Evolutionary conservation across 2,113 vertebrate species (phyloP), one percentile per base, ranked within the genome.

Genomic region (Chaenogobius annularis): DNA sequence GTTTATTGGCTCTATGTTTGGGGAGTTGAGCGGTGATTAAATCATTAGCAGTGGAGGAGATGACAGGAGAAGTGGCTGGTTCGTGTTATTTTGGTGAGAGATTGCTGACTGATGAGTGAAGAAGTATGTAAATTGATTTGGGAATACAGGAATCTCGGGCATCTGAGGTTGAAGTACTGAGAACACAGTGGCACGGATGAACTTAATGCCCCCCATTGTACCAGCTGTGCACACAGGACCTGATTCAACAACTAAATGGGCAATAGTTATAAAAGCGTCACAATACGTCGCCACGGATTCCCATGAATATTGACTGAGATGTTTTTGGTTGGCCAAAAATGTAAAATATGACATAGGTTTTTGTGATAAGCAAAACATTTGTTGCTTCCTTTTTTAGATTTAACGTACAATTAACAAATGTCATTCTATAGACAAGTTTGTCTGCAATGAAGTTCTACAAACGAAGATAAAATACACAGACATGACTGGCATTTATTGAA

Each of bases 81-180:
- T 54, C 26, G 66, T 75, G 61, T 66, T 78, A 52, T 85, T 71
- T 75, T 69, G 69, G 67, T 75, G 17, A 37, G 63, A 47, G 67
- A 74, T 75, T 0, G 66, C 52, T 43, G 62, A 50, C 68, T 74
- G 74, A 68, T 54, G 65, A 70, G n/a, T 64, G 31, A 3, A 59
- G 31, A 3, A 59, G 66, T 55, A 22, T 73, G 68, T 52, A 77
- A 79, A 79, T 80, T 75, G 74, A 80, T 78, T 66, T 83, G 74
- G 87, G 80, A 85, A 81, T 80, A 74, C 47, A 19, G 59, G 74
- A 82, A 83, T 86, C 79, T 68, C 44, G 66, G 71, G 61, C 70
- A 35, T 23, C 75, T 67, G 55, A 44, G 31, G 31, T 54, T 22
- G n/a, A n/a, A 63, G 22, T 43, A 68, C 13, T 68, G 62, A 67